phyloP scores from a whole-genome alignment of 1,140 invertebrate species.

The Maniola jurtina region DNA sequence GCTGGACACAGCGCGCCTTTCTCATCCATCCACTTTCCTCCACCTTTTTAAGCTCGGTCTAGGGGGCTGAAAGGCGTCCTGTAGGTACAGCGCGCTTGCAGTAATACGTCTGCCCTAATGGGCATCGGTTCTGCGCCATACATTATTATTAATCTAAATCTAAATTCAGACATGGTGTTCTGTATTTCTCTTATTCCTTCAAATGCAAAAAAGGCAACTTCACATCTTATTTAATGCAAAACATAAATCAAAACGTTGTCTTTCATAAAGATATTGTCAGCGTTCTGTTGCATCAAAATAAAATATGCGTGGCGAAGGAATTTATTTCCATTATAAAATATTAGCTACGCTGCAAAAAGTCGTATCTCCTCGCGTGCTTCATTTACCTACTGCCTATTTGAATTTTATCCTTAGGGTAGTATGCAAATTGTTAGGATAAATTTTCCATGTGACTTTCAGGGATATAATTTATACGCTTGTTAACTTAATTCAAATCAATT shows the following conservation, averaged over 20 bases:
- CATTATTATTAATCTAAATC: too few species aligned
- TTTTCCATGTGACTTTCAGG: conserved; percentile 23
- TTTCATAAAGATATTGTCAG: too few species aligned
- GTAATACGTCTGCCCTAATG: too few species aligned
- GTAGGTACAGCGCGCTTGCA: too few species aligned
- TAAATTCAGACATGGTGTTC: too few species aligned
- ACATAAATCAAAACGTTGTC: background rate
- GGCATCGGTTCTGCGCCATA: too few species aligned
- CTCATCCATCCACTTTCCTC: too few species aligned
- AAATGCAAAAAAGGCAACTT: too few species aligned
- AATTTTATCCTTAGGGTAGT: conserved; percentile 24
- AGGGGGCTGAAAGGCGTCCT: too few species aligned
- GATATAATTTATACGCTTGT: conserved; percentile 27
- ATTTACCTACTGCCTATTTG: conserved; percentile 14
- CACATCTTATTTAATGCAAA: background rate
- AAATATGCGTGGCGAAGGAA: background rate
- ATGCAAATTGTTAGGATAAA: conserved; percentile 21
- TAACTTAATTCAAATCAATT: conserved; percentile 31
- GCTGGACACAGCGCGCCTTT: too few species aligned
- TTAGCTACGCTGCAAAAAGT: conserved; percentile 17
- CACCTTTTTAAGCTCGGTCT: too few species aligned
- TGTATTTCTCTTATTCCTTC: too few species aligned
- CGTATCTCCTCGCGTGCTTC: background rate
- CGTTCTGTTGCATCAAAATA: background rate
- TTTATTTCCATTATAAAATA: conserved; percentile 14